These are phyloP conservation scores for Sussaba pulchella DNA, from an alignment of 2,888 invertebrate genomes.

Conservation along the genomic window DNA sequence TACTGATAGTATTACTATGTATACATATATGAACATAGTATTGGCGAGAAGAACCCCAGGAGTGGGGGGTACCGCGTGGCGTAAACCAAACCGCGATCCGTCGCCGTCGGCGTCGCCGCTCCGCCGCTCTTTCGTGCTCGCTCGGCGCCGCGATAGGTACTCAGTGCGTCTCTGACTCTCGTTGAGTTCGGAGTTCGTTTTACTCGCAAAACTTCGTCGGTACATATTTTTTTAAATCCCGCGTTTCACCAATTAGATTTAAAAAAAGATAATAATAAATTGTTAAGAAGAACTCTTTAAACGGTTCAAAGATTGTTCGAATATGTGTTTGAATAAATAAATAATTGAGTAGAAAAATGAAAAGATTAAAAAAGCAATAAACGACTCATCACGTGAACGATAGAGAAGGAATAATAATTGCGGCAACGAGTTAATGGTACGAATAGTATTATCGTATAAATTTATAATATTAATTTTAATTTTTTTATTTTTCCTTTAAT, in stretches of 20 bases:
- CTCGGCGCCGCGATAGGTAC: constrained; percentile 21
- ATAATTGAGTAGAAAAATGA: too few species aligned
- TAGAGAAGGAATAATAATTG: constrained; percentile 1
- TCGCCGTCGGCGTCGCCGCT: too few species aligned
- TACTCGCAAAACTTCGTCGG: constrained; percentile 12
- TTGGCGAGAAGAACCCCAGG: too few species aligned
- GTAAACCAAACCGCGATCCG: too few species aligned
- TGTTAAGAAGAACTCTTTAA: too few species aligned
- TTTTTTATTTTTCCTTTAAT: too few species aligned
- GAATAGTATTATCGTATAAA: background rate
- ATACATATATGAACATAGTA: too few species aligned
- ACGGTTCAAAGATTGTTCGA: too few species aligned
- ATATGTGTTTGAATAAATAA: constrained; percentile 10
- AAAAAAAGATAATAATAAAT: constrained; percentile 13
- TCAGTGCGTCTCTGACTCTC: constrained; percentile 60
- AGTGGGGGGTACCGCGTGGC: background rate
- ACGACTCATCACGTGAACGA: constrained; percentile 2
- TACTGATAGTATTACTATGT: too few species aligned
- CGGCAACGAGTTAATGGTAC: constrained; percentile 5
- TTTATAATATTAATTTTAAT: background rate
- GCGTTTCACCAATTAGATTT: background rate
- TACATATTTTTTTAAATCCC: background rate
- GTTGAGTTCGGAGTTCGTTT: constrained; percentile 58
- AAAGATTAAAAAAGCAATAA: too few species aligned
- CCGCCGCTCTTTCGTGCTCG: background rate